Conservation (phyloP, 2,797 vertebrate species). For the Fringilla coelebs region DNA sequence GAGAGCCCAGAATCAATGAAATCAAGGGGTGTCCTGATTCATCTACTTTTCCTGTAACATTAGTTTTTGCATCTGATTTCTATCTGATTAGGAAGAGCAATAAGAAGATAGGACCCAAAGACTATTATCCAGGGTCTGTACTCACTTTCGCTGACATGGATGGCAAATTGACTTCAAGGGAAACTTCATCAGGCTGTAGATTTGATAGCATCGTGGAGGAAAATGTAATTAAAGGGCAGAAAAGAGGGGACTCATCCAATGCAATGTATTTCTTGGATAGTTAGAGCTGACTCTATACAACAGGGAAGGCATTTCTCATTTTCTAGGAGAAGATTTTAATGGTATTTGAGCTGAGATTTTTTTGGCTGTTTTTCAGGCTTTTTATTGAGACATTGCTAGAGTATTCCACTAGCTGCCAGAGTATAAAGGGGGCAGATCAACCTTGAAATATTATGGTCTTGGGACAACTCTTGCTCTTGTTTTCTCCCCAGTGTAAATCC, state of each 20-base stretch:
- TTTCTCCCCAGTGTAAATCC: conserved; percentile 19
- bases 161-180: conserved; percentile 22
- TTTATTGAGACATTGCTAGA: conserved; percentile 28
- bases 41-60: neutral
- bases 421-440: neutral
- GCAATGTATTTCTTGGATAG: conserved; percentile 18
- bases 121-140: neutral
- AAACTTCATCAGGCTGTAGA: conserved; percentile 8
- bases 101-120: neutral
- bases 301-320: conserved; percentile 14
- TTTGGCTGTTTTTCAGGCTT: neutral
- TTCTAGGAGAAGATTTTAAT: conserved; percentile 1
- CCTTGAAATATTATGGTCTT: conserved; percentile 14
- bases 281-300: neutral
- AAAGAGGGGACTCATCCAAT: neutral
- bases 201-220: conserved; percentile 2
- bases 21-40: neutral
- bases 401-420: neutral
- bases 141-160: neutral
- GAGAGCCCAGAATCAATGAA: neutral
- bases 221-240: conserved; percentile 41
- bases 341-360: neutral
- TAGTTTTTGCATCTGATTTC: neutral
- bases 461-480: conserved; percentile 24
- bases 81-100: neutral